These are phyloP conservation scores for Emys orbicularis DNA, from an alignment of 2,797 vertebrate species.

Conservation along the genomic window DNA sequence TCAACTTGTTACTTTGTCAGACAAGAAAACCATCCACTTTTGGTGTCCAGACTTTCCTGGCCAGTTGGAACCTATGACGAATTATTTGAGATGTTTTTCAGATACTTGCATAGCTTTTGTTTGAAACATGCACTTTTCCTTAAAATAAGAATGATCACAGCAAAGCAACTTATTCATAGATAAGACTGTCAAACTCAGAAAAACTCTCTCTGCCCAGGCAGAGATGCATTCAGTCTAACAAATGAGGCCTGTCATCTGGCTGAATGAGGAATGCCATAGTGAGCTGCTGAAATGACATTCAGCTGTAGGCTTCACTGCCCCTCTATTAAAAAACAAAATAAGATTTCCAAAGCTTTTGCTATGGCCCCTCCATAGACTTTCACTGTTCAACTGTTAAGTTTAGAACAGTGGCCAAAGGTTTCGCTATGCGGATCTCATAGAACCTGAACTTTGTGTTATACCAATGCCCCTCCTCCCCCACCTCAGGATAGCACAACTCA, in stretches of 20 bases:
- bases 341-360: not conserved
- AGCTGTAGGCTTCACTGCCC: not conserved
- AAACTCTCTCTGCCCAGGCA: constrained; percentile 12
- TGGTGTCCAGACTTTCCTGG: not conserved
- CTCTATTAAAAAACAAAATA: not conserved
- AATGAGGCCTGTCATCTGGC: not conserved
- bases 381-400: not conserved
- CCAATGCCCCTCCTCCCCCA: not conserved
- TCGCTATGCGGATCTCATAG: not conserved
- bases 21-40: not conserved
- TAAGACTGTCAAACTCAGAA: constrained; percentile 26
- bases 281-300: constrained; percentile 14
- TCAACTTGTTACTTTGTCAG: not conserved
- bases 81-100: not conserved
- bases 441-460: fast-evolving
- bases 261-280: constrained; percentile 8
- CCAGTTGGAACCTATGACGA: not conserved
- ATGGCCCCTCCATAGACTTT: not conserved
- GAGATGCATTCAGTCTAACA: constrained; percentile 11
- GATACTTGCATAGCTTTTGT: not conserved
- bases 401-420: not conserved
- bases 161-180: constrained; percentile 18
- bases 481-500: not conserved
- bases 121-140: constrained; percentile 7
- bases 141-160: constrained; percentile 14